These are phyloP conservation scores for Acleris literana DNA, from an alignment of 2,888 invertebrate species.

Conservation along the genomic window DNA sequence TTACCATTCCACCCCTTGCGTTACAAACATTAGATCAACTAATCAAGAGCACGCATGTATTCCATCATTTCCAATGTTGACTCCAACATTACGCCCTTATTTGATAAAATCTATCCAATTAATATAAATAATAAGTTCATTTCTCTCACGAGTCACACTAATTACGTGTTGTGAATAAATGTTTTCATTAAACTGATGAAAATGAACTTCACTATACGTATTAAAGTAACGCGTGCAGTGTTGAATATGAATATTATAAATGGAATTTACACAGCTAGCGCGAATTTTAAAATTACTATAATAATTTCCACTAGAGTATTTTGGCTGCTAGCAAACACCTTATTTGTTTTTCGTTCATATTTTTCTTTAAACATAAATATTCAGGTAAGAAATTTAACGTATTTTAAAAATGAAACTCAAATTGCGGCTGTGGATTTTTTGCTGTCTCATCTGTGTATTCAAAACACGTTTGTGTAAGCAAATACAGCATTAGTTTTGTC, in stretches of 20 bases:
- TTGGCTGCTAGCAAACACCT: too few species aligned
- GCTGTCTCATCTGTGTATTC: too few species aligned
- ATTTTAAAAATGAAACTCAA: too few species aligned
- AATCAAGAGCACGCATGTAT: slow-evolving; percentile 28
- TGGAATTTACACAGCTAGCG: too few species aligned
- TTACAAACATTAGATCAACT: slow-evolving; percentile 10
- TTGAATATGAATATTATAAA: not conserved
- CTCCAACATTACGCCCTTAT: slow-evolving; percentile 48
- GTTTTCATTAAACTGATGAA: slow-evolving; percentile 39
- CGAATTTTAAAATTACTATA: too few species aligned
- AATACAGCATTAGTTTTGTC: too few species aligned
- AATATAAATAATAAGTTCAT: slow-evolving; percentile 61
- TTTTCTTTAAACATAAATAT: too few species aligned
- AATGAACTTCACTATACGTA: not conserved
- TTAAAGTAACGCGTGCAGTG: not conserved
- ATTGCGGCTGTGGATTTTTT: too few species aligned
- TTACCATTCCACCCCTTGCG: slow-evolving; percentile 27
- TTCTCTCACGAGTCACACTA: slow-evolving; percentile 48
- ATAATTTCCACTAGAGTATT: too few species aligned
- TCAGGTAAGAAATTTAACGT: too few species aligned
- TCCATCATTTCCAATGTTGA: slow-evolving; percentile 35
- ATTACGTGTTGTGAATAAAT: slow-evolving; percentile 53
- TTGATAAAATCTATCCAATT: slow-evolving; percentile 62
- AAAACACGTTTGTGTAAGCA: too few species aligned
- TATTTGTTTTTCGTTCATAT: too few species aligned